phyloP scores from a whole-genome alignment of 1,140 invertebrate species.

The Amphibalanus amphitrite region DNA sequence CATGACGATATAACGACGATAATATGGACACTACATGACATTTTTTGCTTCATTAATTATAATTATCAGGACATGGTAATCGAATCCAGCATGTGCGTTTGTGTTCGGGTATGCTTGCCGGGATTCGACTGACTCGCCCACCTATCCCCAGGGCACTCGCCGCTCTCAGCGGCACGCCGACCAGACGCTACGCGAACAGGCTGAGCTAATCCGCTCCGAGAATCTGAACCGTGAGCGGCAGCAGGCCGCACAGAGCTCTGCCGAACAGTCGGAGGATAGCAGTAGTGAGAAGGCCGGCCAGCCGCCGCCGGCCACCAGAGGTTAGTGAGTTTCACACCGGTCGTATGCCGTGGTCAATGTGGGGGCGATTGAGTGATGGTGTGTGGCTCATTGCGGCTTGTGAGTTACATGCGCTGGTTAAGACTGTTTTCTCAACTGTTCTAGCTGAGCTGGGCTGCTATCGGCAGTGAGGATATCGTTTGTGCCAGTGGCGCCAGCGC shows the following conservation, averaged over 20 bases:
- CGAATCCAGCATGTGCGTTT: no score
- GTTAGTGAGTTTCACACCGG: background rate
- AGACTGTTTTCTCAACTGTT: no score
- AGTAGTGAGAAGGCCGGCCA: background rate
- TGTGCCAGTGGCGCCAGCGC: no score
- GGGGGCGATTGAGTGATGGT: background rate
- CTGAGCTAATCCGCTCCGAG: background rate
- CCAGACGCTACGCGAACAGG: background rate
- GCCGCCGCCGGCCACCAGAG: background rate
- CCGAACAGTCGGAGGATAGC: background rate
- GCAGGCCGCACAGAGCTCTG: background rate
- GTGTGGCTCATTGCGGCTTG: no score
- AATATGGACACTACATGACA: no score
- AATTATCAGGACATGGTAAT: no score
- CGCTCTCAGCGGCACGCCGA: background rate
- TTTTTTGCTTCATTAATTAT: no score
- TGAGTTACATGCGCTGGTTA: no score
- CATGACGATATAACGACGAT: no score
- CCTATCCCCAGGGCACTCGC: background rate
- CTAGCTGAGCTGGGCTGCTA: no score
- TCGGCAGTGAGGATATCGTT: no score
- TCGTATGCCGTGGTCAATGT: background rate
- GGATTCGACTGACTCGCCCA: background rate
- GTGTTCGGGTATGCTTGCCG: background rate
- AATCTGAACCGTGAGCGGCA: background rate